Percentiles rank a stretch among this genome's conserved stretches.
Evolutionary conservation across 2,888 invertebrate genomes (phyloP).

Genomic region (Mechanitis messenoides): DNA sequence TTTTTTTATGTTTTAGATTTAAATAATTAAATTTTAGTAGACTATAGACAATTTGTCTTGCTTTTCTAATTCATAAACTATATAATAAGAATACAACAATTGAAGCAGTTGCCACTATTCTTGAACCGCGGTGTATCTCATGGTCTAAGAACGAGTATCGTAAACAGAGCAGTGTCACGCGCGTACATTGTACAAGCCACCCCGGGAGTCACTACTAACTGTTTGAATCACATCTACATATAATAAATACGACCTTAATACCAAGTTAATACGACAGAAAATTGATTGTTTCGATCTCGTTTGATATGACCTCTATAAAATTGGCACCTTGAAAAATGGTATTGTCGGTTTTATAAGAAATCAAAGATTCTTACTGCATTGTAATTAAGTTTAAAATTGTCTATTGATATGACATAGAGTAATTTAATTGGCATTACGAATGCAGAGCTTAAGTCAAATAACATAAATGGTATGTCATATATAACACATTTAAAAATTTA

Average conservation of each 20-base stretch:
- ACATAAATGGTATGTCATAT: slow-evolving; percentile 7
- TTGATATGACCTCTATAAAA: slow-evolving; percentile 9
- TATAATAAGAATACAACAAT: not conserved
- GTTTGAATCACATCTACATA: slow-evolving; percentile 44
- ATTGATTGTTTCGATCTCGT: slow-evolving; percentile 7
- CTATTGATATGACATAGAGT: slow-evolving; percentile 40
- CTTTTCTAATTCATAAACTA: too few relatives aligned
- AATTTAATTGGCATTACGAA: slow-evolving; percentile 49
- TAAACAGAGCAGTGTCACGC: slow-evolving; percentile 75
- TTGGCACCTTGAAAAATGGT: slow-evolving; percentile 8
- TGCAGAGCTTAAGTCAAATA: slow-evolving; percentile 52
- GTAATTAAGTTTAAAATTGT: slow-evolving; percentile 36
- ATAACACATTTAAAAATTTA: too few relatives aligned
- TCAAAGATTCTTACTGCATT: slow-evolving; percentile 22
- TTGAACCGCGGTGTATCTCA: slow-evolving; percentile 47
- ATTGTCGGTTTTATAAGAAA: slow-evolving; percentile 12
- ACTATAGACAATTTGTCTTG: too few relatives aligned
- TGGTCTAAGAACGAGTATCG: slow-evolving; percentile 53
- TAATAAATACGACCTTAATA: slow-evolving; percentile 10
- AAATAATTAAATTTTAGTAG: too few relatives aligned
- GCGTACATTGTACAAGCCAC: slow-evolving; percentile 72
- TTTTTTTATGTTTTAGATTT: too few relatives aligned
- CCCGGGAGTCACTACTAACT: slow-evolving; percentile 60
- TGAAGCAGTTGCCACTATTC: slow-evolving; percentile 30
- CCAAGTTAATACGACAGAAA: slow-evolving; percentile 7